phyloP scores from a whole-genome alignment of 2,797 vertebrate genomes.

The Falco naumanni region DNA sequence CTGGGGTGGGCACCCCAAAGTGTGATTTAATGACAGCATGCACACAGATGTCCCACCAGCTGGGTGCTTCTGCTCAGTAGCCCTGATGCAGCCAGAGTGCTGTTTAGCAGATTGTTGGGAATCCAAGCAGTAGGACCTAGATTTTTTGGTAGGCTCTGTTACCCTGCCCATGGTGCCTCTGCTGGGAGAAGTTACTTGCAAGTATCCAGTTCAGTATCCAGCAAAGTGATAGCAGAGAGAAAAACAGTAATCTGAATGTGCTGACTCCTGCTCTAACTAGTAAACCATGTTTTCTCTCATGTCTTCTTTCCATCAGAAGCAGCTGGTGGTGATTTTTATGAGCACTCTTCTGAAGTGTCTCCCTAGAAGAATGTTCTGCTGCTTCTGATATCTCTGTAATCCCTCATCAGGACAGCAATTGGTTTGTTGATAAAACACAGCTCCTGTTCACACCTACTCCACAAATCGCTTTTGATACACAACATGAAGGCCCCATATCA shows the following conservation, averaged over 20 bases:
- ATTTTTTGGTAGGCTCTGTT: not conserved
- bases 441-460: slow-evolving; percentile 36
- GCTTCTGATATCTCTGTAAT: not conserved
- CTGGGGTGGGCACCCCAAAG: not conserved
- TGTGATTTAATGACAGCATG: not conserved
- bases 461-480: not conserved
- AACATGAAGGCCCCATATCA: not conserved
- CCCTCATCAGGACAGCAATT: not conserved
- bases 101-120: not conserved
- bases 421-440: slow-evolving; percentile 22
- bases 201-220: not conserved
- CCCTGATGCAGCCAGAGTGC: not conserved
- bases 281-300: not conserved
- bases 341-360: not conserved
- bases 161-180: not conserved
- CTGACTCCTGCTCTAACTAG: not conserved
- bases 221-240: not conserved
- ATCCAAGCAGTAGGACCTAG: not conserved
- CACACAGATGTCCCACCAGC: not conserved
- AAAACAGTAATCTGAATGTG: not conserved
- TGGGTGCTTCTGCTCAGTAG: not conserved
- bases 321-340: not conserved
- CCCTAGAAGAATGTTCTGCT: not conserved
- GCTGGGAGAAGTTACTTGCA: not conserved
- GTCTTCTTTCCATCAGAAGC: not conserved